phyloP scores from a whole-genome alignment of 2,797 vertebrate genomes.

The Lophura swinhoii region DNA sequence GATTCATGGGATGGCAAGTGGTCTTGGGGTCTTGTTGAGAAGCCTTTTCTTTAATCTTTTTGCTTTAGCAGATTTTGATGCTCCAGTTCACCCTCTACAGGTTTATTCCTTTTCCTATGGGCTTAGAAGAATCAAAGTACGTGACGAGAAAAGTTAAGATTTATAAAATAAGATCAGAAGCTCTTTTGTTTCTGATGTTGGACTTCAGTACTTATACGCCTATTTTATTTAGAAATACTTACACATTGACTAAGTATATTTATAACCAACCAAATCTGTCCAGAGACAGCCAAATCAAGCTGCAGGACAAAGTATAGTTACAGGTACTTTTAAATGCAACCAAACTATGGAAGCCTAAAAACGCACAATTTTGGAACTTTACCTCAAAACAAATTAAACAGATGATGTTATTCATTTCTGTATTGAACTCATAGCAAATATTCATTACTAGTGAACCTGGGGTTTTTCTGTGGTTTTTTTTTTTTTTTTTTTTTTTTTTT shows the following conservation, averaged over 20 bases:
- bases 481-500: no score
- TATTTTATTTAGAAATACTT: slow-evolving; percentile 1
- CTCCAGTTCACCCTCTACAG: not conserved
- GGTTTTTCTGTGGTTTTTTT: no score
- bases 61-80: not conserved
- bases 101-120: slow-evolving; percentile 23
- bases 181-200: not conserved
- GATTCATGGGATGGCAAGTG: not conserved
- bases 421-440: not conserved
- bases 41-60: not conserved
- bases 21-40: not conserved
- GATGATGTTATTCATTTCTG: not conserved
- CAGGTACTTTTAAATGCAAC: not conserved
- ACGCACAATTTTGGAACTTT: not conserved
- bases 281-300: not conserved
- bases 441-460: not conserved
- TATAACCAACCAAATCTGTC: not conserved
- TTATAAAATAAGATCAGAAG: slow-evolving; percentile 20
- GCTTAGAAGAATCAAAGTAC: slow-evolving; percentile 27
- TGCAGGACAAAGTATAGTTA: not conserved
- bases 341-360: not conserved
- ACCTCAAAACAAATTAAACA: not conserved
- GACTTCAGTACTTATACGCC: not conserved
- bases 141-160: slow-evolving; percentile 19
- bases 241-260: not conserved